Conservation (phyloP, 2,888 invertebrate species). For the Synergus japonicus region DNA sequence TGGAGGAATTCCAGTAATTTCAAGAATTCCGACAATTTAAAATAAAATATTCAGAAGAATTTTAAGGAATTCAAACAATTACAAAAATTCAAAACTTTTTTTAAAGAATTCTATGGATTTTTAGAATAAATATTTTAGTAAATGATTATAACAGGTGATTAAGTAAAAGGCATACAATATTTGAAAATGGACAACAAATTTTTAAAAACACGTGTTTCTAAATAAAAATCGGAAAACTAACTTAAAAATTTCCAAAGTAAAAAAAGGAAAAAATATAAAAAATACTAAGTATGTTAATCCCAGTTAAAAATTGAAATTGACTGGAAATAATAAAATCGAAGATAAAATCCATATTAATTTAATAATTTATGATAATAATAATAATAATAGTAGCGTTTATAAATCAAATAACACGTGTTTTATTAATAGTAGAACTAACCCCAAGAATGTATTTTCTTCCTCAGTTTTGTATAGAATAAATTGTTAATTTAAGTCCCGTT, state of each 20-base stretch:
- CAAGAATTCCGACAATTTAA: too few species aligned
- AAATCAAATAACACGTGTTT: constrained; percentile 6
- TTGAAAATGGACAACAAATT: too few species aligned
- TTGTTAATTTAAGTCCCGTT: background rate
- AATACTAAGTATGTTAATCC: background rate
- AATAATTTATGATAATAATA: background rate
- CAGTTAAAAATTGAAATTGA: background rate
- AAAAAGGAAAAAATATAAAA: too few species aligned
- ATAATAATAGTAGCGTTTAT: background rate
- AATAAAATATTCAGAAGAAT: too few species aligned
- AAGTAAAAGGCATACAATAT: background rate
- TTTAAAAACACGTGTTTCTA: too few species aligned
- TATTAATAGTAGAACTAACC: background rate
- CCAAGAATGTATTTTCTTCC: background rate
- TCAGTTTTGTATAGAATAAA: background rate
- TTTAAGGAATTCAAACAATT: too few species aligned
- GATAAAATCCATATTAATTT: background rate
- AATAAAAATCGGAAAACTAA: too few species aligned
- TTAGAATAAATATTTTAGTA: background rate
- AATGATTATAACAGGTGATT: background rate
- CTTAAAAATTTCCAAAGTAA: too few species aligned
- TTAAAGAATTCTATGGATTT: too few species aligned
- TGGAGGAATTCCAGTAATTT: too few species aligned
- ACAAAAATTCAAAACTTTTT: background rate
- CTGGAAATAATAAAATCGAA: background rate